A percentile compares a stretch with the other conserved stretches of the same genome.
Evolutionary conservation across 2,113 vertebrate species (phyloP).

Genomic region (Lophura nycthemera): DNA sequence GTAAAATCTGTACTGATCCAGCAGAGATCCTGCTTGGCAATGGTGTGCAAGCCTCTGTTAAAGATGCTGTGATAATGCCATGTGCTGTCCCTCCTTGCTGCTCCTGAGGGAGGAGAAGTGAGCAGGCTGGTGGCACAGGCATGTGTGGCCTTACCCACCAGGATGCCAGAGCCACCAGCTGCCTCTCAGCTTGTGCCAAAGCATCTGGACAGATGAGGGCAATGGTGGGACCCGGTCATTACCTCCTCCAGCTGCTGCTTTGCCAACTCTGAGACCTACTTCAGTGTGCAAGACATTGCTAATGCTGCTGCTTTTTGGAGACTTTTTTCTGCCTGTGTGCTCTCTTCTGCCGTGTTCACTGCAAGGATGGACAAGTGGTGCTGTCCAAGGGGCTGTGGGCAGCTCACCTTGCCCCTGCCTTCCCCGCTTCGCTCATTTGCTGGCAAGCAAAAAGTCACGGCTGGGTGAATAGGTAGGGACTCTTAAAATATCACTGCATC

Average conservation of each 20-base stretch:
- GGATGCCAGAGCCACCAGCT: neutral
- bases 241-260: neutral
- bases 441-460: neutral
- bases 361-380: fast-evolving
- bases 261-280: conserved; percentile 10
- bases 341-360: neutral
- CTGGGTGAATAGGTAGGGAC: neutral
- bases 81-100: neutral
- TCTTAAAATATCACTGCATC: neutral
- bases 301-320: conserved; percentile 21
- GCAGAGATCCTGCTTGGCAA: neutral
- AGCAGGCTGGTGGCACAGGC: neutral
- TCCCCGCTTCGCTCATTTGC: neutral
- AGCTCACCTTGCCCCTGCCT: neutral
- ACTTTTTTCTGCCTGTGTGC: neutral
- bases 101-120: neutral
- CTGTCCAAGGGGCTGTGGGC: neutral
- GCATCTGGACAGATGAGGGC: neutral
- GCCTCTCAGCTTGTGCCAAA: neutral
- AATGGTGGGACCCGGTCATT: neutral
- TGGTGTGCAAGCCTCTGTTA: neutral
- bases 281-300: neutral
- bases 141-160: neutral
- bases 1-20: neutral
- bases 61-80: neutral